Conservation (phyloP, 2,888 invertebrate species). For the Halictus ligatus region DNA sequence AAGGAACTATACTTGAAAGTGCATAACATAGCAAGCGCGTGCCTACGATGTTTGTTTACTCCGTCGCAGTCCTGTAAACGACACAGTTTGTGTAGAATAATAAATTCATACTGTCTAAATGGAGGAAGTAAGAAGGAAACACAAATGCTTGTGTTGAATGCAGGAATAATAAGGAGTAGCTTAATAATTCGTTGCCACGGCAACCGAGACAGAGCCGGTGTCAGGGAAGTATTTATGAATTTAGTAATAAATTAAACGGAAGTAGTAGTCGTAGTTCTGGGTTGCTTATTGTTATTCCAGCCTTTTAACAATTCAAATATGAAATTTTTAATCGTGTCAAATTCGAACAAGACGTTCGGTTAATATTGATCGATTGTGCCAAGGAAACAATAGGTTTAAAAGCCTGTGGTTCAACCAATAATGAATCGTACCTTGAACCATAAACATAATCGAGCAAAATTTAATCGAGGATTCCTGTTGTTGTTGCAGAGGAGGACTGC, state of each 20-base stretch:
- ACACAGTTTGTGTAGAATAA: neutral
- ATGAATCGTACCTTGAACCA: neutral
- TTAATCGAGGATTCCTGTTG: slow-evolving; percentile 50
- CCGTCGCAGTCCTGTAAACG: neutral
- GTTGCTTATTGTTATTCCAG: too few species aligned
- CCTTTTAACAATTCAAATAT: too few species aligned
- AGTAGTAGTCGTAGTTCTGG: too few species aligned
- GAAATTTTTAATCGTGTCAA: too few species aligned
- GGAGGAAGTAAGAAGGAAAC: neutral
- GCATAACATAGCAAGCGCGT: neutral
- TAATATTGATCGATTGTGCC: neutral
- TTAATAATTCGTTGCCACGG: too few species aligned
- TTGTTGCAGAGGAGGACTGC: slow-evolving; percentile 77
- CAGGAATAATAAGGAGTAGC: neutral
- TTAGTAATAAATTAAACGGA: neutral
- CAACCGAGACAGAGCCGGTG: too few species aligned
- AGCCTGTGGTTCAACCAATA: neutral
- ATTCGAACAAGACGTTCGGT: neutral
- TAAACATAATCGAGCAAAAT: neutral
- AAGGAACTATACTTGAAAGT: neutral
- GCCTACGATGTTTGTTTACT: neutral
- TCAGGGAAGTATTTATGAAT: neutral
- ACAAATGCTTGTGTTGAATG: neutral
- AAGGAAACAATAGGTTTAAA: neutral
- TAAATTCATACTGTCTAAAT: neutral